These are phyloP conservation scores for Coptotermes formosanus DNA, from an alignment of 1,140 invertebrate species.

Conservation along the genomic window DNA sequence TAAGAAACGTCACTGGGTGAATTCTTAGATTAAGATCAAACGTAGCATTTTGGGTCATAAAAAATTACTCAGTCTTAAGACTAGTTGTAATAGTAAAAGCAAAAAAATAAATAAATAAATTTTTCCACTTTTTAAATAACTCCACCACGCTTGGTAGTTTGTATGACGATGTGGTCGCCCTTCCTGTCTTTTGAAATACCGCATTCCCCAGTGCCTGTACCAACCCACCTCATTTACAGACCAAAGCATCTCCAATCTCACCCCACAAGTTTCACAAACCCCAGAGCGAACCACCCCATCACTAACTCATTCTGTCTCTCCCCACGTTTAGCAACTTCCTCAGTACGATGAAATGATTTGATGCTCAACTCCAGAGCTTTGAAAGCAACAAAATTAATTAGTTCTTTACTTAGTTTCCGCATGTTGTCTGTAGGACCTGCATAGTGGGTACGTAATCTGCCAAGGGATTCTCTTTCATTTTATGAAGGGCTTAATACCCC, in stretches of 20 bases:
- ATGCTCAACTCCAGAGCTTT: background rate
- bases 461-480: background rate
- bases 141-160: background rate
- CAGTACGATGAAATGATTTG: slow-evolving; percentile 20
- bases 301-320: background rate
- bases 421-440: background rate
- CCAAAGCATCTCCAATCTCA: background rate
- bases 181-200: background rate
- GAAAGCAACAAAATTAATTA: slow-evolving; percentile 29
- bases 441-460: background rate
- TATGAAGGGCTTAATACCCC: too few species aligned
- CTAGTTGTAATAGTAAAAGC: too few species aligned
- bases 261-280: background rate
- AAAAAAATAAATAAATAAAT: background rate
- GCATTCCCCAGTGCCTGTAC: background rate
- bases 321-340: background rate
- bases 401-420: slow-evolving; percentile 11
- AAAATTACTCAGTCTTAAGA: too few species aligned
- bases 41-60: too few species aligned
- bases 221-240: background rate
- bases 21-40: too few species aligned
- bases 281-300: background rate
- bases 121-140: background rate
- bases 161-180: background rate
- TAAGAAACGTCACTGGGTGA: too few species aligned